Base-by-base conservation (phyloP, 2,888 invertebrate genomes). In the Colostygia pectinataria region DNA sequence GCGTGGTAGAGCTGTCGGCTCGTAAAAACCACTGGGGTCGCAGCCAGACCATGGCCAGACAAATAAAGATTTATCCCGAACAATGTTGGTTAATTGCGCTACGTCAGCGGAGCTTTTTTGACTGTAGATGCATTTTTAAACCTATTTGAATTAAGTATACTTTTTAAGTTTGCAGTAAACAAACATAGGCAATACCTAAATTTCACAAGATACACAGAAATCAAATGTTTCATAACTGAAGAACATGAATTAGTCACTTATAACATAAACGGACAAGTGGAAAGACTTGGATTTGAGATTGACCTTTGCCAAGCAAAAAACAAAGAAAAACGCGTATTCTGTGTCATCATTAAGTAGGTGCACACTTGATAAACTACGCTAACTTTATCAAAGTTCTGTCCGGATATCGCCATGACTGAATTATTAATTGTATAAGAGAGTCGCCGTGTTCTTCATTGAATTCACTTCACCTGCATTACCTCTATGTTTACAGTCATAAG, bases 81-180 rank as follows among this genome's bases (percentile, higher is more conserved):
- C 77, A 77, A 74, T 75, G 71, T 61, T 54, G 63, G 65, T 62
- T 75, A 74, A 75, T 74, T 77, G 69, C 59, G 31, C 50, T 24
- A 34, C 45, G 56, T 56, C 56, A 50, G 56, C 53, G 31, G 28
- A 23, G 25, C 41, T 31, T 46, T 53, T 54, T 45, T 36, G 41
- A 31, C 29, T 31, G 24, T 48, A 36, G 14, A 46, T 48, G 50
- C 50, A 34, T 52, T 52, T 58, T 52, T 15, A 12, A 13, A 28
- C 5, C 20, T 36, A n/a, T 41, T 37, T 33, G 9, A 32, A 24
- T 44, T 14, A 2, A 27, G 8, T 9, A 25, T 25, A n/a, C 25
- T 2, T 33, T 20, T 6, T 4, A 20, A 8, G 15, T 33, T 20
- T 4, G 25, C 13, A 20, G 13, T 39, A 43, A 29, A 33, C 18